Base-by-base conservation (phyloP, 2,797 vertebrate species). In the Enteromius unitaeniatus region DNA sequence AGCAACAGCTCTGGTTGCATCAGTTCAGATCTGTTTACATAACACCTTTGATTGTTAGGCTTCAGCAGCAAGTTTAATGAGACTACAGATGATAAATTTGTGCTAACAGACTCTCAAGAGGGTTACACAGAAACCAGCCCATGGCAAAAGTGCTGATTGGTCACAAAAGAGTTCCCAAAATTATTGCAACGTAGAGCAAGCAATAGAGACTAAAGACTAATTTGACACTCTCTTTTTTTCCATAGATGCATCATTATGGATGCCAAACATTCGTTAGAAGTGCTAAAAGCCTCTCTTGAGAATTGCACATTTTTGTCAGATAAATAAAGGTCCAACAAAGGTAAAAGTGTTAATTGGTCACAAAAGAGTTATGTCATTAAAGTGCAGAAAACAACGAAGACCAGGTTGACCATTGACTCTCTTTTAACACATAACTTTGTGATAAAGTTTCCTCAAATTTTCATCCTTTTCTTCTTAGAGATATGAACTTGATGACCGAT, bases 1-100 rank as follows among this genome's bases (percentile, higher is more conserved):
- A 40, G 4, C 7, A 14, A 31, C 13, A 34, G 17, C 45, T 51
- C 13, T 62, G 55, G 14, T 74, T 73, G 80, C 80, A 82, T 82
- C 80, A 75, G 42, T 13, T 37, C 14, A 23, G 40, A 42, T 23
- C 72, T 15, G 72, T 67, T 82, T 82, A 51, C 34, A 23, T 75
- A 26, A 75, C 80, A 75, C 80, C 70, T 82, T 34, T 51, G 15
- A 82, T 65, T 65, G 31, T 82, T 75, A 65, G 45, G 21, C 45
- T 75, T 75, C 31, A 74, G 67, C 72, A 53, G 31, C 58, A 40
- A 21, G 31, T 26, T 55, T 65, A 65, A 75, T 82, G 31, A 73
- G 81, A 67, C 70, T 81, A 21, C 23, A 3, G 21, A 70, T 28
- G 37, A 45, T 37, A 72, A 45, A 28, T 6, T 23, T 49, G 40